A percentile compares a stretch with the other conserved stretches of the same genome.
Evolutionary conservation across 1,140 invertebrate genomes (phyloP).

Genomic region (Tribolium castaneum): DNA sequence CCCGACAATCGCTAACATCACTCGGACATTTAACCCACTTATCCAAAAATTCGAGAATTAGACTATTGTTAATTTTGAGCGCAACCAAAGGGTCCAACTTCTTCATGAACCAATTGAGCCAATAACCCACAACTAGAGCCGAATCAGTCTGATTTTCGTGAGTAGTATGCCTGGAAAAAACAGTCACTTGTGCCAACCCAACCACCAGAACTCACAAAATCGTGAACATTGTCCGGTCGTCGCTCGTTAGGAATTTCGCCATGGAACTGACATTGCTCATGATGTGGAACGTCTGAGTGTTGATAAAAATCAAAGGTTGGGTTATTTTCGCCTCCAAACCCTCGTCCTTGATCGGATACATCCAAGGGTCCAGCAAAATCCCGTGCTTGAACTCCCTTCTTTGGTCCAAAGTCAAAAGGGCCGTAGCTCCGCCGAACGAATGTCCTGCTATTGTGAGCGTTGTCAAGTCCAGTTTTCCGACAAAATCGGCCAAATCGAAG

Average conservation of each 20-base stretch:
- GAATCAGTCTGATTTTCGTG: constrained; percentile 66
- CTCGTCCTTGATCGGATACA: constrained; percentile 73
- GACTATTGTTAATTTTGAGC: constrained; percentile 63
- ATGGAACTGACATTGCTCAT: constrained; percentile 70
- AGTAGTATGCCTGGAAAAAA: constrained; percentile 63
- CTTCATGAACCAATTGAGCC: constrained; percentile 66
- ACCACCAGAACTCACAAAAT: constrained; percentile 63
- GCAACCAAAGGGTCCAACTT: constrained; percentile 63
- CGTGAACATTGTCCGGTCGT: constrained; percentile 64
- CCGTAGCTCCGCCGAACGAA: constrained; percentile 76
- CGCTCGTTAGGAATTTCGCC: constrained; percentile 61
- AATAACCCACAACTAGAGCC: constrained; percentile 63
- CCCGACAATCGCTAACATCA: constrained; percentile 48
- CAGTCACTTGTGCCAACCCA: too few species aligned
- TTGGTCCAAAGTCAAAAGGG: constrained; percentile 67
- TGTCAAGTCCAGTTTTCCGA: constrained; percentile 69
- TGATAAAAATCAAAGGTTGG: constrained; percentile 73
- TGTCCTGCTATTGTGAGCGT: constrained; percentile 71
- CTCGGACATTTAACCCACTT: constrained; percentile 51
- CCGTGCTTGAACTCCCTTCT: constrained; percentile 70
- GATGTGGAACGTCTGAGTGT: constrained; percentile 77
- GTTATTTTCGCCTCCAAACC: constrained; percentile 64
- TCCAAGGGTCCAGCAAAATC: constrained; percentile 76
- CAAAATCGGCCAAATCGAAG: constrained; percentile 59
- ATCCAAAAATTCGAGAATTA: constrained; percentile 63